Evolutionary conservation across 2,797 vertebrate genomes (phyloP), one percentile per base, ranked within the genome.

Genomic region (Ambastaia sidthimunki): DNA sequence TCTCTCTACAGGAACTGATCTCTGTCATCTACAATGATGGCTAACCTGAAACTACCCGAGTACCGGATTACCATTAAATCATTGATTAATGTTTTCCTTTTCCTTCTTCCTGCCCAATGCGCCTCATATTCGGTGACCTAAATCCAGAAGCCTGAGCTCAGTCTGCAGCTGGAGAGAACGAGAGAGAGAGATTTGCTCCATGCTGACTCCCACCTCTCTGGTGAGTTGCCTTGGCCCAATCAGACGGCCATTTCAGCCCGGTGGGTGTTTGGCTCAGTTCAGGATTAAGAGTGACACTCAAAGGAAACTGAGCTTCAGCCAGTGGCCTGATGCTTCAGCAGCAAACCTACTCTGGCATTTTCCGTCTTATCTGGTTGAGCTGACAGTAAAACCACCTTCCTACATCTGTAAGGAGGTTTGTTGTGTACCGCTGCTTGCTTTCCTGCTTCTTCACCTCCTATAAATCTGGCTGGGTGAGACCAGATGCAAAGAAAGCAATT

Each of bases 271-370:
- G 59, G 75, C 78, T 66, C 62, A 63, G 50, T 28, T 66, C 54
- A 59, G 83, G 78, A 82, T 80, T 84, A 78, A 80, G 79, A 85
- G 60, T 68, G 79, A 83, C 81, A 82, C 67, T 48, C 52, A 78
- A 78, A 68, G 73, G 55, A 78, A 80, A 55, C 34, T 63, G 52
- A 68, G 59, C 68, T 78, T 59, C 66, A 75, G 57, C 63, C 60
- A 71, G 37, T 69, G 75, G 69, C 23, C 63, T 71, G 68, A 75
- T 71, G 68, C 28, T 54, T 50, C 68, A 80, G 62, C 41, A 55
- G 55, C 54, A 72, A 70, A 75, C 66, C 66, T 75, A 31, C 16
- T 31, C 69, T 67, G 52, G 57, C 77, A 55, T 59, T 31, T 31
- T 28, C 65, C 13, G 19, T 71, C 68, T 60, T 74, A 74, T 75